These are phyloP conservation scores for Nomada lathburiana DNA, from an alignment of 2,888 invertebrate genomes.

Conservation along the genomic window DNA sequence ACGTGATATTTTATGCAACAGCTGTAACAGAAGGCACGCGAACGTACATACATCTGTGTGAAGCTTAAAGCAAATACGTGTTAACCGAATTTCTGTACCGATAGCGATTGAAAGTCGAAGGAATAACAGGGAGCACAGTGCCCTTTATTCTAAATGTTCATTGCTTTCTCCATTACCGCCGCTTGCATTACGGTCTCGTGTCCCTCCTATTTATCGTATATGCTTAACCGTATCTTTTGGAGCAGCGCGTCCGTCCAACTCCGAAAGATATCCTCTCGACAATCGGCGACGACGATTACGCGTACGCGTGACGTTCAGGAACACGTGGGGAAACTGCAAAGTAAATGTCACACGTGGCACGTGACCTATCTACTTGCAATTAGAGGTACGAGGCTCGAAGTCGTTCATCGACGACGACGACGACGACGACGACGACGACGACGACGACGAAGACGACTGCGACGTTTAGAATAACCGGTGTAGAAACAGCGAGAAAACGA, in stretches of 20 bases:
- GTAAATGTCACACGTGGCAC: constrained; percentile 66
- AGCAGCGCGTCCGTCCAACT: neutral
- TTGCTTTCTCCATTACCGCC: neutral
- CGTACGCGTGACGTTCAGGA: constrained; percentile 68
- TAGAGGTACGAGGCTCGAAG: constrained; percentile 31
- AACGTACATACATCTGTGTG: neutral
- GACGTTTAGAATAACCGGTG: neutral
- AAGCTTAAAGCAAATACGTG: constrained; percentile 2
- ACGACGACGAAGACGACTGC: constrained; percentile 6
- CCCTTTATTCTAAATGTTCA: neutral
- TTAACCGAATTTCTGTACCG: too few species aligned
- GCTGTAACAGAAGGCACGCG: neutral
- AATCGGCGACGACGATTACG: constrained; percentile 50
- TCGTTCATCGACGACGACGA: constrained; percentile 44
- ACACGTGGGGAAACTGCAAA: constrained; percentile 63
- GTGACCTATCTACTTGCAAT: constrained; percentile 65
- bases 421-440: constrained; percentile 13
- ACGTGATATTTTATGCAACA: constrained; percentile 8
- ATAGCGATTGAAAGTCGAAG: neutral
- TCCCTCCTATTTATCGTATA: too few species aligned
- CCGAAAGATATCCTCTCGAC: neutral
- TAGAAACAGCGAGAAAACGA: constrained; percentile 36
- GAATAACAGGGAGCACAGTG: too few species aligned
- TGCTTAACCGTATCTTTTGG: too few species aligned
- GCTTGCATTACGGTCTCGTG: too few species aligned